Evolutionary conservation across 2,888 invertebrate species (phyloP).

Genomic region (Nineta flava): DNA sequence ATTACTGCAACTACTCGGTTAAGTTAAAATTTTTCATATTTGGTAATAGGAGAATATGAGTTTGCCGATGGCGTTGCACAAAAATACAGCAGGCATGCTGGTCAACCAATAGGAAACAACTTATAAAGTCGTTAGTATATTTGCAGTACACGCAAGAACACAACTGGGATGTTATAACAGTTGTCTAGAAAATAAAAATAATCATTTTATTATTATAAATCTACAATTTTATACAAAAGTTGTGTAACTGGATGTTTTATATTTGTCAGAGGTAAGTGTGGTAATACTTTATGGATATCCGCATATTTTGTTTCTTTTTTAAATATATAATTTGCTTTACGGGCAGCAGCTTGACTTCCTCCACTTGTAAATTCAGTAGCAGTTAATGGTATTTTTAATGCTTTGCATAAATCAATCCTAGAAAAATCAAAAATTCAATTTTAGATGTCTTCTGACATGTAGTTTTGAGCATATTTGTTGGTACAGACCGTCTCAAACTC

Average conservation of each 20-base stretch:
- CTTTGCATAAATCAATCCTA: neutral
- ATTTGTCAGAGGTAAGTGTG: neutral
- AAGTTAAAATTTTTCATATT: too few species aligned
- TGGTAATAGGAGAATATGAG: too few species aligned
- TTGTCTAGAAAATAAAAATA: neutral
- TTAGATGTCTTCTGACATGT: neutral
- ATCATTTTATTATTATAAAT: neutral
- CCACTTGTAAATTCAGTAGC: neutral
- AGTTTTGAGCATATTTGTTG: neutral
- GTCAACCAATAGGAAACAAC: too few species aligned
- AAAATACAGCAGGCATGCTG: too few species aligned
- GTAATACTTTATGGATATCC: neutral
- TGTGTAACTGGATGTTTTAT: neutral
- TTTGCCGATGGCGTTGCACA: too few species aligned
- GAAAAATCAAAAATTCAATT: neutral
- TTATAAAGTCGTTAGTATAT: too few species aligned
- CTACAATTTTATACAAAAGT: neutral
- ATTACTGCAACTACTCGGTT: too few species aligned
- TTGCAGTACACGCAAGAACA: too few species aligned
- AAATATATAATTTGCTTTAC: slow-evolving; percentile 23
- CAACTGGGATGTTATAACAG: too few species aligned
- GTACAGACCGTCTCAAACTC: too few species aligned
- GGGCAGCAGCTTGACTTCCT: neutral
- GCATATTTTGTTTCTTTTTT: slow-evolving; percentile 20
- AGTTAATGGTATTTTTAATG: neutral